phyloP scores from a whole-genome alignment of 2,888 invertebrate species.

The Aromia moschata region DNA sequence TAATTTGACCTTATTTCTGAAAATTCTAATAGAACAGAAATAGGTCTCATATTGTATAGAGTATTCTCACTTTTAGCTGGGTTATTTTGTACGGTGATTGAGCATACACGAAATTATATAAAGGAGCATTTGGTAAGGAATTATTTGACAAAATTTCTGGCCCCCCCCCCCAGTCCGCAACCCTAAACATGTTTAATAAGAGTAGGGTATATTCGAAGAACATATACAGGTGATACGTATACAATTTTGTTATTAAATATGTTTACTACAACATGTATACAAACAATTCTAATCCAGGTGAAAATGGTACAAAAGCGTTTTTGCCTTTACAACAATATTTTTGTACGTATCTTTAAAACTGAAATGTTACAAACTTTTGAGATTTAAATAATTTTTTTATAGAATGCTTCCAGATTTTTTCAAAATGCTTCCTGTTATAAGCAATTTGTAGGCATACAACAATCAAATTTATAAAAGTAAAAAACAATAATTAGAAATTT shows the following conservation, averaged over 20 bases:
- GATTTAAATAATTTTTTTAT: slow-evolving; percentile 49
- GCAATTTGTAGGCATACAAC: slow-evolving; percentile 38
- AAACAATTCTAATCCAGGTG: slow-evolving; percentile 56
- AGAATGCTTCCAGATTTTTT: slow-evolving; percentile 55
- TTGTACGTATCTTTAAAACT: slow-evolving; percentile 60
- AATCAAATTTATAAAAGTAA: slow-evolving; percentile 36
- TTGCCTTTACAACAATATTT: slow-evolving; percentile 62
- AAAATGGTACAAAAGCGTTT: slow-evolving; percentile 63
- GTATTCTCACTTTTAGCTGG: slow-evolving; percentile 10
- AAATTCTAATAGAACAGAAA: too few relatives aligned
- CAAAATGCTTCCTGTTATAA: slow-evolving; percentile 55
- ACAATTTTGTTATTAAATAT: slow-evolving; percentile 40
- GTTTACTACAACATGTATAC: slow-evolving; percentile 49
- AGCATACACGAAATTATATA: neutral
- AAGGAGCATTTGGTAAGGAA: too few relatives aligned
- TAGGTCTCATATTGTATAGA: too few relatives aligned
- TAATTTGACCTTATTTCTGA: too few relatives aligned
- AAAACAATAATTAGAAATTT: slow-evolving; percentile 36
- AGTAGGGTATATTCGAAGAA: slow-evolving; percentile 27
- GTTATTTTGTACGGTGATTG: neutral
- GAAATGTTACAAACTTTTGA: slow-evolving; percentile 45
- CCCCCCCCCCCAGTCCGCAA: slow-evolving; percentile 7
- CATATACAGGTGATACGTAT: slow-evolving; percentile 42
- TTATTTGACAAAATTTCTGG: slow-evolving; percentile 28
- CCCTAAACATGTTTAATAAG: slow-evolving; percentile 41